phyloP scores from a whole-genome alignment of 2,797 vertebrate genomes.

The Pangasius krempfi region DNA sequence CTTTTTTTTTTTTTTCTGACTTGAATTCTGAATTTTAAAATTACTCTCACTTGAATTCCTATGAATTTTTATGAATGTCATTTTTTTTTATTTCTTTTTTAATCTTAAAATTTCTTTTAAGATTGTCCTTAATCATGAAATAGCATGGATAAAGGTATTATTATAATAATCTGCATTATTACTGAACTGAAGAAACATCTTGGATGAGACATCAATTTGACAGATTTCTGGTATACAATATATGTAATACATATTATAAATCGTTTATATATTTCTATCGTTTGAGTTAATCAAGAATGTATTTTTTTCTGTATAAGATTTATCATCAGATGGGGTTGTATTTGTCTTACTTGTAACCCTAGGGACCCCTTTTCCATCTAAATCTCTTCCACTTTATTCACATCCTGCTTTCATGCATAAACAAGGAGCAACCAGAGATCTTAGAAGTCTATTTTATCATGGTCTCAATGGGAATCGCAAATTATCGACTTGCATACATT shows the following conservation, averaged over 20 bases:
- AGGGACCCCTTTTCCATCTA: constrained; percentile 33
- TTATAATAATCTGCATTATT: background rate
- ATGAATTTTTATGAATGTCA: no score
- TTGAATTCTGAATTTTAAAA: background rate
- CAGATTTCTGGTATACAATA: background rate
- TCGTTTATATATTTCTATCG: no score
- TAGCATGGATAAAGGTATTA: background rate
- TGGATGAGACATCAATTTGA: background rate
- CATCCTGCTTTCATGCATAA: constrained; percentile 53
- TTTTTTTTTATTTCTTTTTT: background rate
- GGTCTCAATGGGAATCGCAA: constrained; percentile 59
- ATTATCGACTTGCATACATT: constrained; percentile 64
- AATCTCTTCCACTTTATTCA: constrained; percentile 56
- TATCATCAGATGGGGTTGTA: constrained; percentile 14
- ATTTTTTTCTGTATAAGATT: background rate
- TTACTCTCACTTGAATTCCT: no score
- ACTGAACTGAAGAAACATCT: background rate
- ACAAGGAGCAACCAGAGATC: constrained; percentile 46
- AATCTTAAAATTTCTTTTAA: no score
- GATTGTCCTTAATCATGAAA: background rate
- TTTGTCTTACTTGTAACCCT: constrained; percentile 24
- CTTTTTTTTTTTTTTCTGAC: background rate
- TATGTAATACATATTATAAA: background rate
- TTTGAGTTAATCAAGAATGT: background rate
- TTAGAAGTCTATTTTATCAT: constrained; percentile 62